These are phyloP conservation scores for Hirtodrosophila confusa DNA, from an alignment of 2,888 invertebrate species.

Conservation along the genomic window DNA sequence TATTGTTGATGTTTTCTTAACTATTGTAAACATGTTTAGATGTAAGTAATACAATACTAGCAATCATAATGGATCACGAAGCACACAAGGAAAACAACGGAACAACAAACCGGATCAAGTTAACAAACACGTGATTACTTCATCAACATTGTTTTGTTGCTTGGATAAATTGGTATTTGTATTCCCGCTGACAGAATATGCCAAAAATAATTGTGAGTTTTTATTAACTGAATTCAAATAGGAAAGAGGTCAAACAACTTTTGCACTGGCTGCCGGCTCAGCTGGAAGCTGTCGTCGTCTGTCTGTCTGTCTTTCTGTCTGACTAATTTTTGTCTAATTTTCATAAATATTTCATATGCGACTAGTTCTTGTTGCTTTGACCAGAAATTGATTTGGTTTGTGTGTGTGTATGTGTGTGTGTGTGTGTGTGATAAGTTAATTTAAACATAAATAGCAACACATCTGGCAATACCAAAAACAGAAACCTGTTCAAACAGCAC, in stretches of 20 bases:
- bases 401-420: not conserved
- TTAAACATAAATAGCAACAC: slow-evolving; percentile 15
- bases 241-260: slow-evolving; percentile 28
- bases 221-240: slow-evolving; percentile 12
- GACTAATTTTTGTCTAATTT: too few relatives aligned
- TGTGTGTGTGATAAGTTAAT: slow-evolving; percentile 21
- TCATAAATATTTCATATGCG: not conserved
- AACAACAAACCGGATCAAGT: slow-evolving; percentile 14
- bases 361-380: slow-evolving; percentile 3
- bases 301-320: not conserved
- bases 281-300: not conserved
- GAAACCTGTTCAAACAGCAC: slow-evolving; percentile 54
- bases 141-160: slow-evolving; percentile 26
- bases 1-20: too few relatives aligned
- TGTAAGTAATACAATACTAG: too few relatives aligned
- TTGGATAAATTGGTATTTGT: not conserved
- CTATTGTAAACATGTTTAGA: too few relatives aligned
- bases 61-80: slow-evolving; percentile 7
- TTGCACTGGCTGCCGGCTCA: slow-evolving; percentile 8
- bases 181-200: slow-evolving; percentile 23
- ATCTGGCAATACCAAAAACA: slow-evolving; percentile 15
- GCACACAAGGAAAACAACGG: slow-evolving; percentile 12
- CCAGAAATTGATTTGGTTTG: slow-evolving; percentile 7
- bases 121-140: slow-evolving; percentile 49
- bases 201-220: slow-evolving; percentile 48